Percentiles rank a stretch among this genome's conserved stretches.
phyloP scores from a whole-genome alignment of 2,113 vertebrate genomes.

The Mus pahari region DNA sequence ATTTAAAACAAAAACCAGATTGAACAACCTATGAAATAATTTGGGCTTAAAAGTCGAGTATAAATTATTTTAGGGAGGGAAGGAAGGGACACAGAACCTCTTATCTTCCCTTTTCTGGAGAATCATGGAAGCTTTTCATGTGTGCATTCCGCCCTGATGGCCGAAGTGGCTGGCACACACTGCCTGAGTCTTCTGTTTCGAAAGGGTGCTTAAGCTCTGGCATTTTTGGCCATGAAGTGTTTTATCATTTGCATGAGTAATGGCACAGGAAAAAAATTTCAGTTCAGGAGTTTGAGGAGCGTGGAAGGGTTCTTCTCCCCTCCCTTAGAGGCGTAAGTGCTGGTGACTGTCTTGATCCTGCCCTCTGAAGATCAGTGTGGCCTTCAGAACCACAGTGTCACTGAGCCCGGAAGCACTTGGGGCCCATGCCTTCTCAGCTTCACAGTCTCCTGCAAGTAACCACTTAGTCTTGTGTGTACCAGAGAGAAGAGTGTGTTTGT shows the following conservation, averaged over 20 bases:
- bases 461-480: constrained; percentile 85
- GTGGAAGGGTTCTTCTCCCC: constrained; percentile 84
- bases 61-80: constrained; percentile 82
- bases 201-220: constrained; percentile 87
- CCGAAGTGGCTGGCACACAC: constrained; percentile 81
- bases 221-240: constrained; percentile 86
- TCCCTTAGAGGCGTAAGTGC: constrained; percentile 82
- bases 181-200: constrained; percentile 85
- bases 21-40: constrained; percentile 84
- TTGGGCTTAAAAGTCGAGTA: constrained; percentile 85
- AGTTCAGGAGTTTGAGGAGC: constrained; percentile 85
- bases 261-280: constrained; percentile 85
- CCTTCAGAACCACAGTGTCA: constrained; percentile 85
- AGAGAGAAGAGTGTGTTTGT: constrained; percentile 82
- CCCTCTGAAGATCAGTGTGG: constrained; percentile 82
- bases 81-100: constrained; percentile 83
- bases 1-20: constrained; percentile 66
- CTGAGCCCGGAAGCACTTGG: constrained; percentile 84
- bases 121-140: constrained; percentile 81
- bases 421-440: constrained; percentile 81
- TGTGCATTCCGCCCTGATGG: constrained; percentile 82
- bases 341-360: constrained; percentile 80
- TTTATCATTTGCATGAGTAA: constrained; percentile 90
- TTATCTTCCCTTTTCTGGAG: constrained; percentile 82
- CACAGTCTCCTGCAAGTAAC: constrained; percentile 86